Conservation (phyloP, 1,140 invertebrate species). For the Drosophila obscura region DNA sequence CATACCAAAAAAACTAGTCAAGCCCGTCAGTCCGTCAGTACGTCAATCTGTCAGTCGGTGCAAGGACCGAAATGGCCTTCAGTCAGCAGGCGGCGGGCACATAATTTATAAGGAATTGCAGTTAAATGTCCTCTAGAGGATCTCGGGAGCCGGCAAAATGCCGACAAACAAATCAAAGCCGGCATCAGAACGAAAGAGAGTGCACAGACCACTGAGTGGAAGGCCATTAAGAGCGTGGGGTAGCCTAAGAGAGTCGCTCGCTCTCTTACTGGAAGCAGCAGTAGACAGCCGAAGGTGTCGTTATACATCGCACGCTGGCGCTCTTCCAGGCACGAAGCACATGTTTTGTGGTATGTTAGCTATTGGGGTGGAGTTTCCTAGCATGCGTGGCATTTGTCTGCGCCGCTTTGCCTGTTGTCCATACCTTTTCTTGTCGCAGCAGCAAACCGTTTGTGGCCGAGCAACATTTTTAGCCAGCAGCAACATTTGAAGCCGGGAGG, state of each 20-base stretch:
- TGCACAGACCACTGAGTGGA: background rate
- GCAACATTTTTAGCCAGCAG: conserved; percentile 7
- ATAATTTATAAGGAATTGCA: conserved; percentile 67
- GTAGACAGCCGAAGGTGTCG: conserved; percentile 16
- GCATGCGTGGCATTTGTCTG: too few relatives aligned
- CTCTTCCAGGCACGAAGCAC: conserved; percentile 8
- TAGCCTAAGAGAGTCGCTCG: background rate
- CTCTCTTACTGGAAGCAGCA: conserved; percentile 48
- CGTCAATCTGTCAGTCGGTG: conserved; percentile 12
- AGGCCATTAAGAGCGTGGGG: background rate
- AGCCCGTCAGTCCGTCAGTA: conserved; percentile 13
- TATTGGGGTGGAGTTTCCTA: background rate
- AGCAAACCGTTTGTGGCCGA: conserved; percentile 57
- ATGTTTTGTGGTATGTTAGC: background rate
- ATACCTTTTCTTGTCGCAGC: background rate
- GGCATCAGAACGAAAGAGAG: conserved; percentile 1
- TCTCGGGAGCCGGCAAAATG: conserved; percentile 41
- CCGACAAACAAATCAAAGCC: conserved; percentile 55
- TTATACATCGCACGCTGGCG: conserved; percentile 1
- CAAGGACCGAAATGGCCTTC: conserved; percentile 4
- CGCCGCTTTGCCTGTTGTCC: too few relatives aligned
- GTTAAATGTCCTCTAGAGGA: conserved; percentile 45
- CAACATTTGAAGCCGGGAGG: too few relatives aligned
- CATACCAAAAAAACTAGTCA: background rate
- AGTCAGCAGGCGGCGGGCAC: conserved; percentile 28